Percentiles rank a stretch among this genome's conserved stretches.
Evolutionary conservation across 2,888 invertebrate genomes (phyloP).

Genomic region (Parnassius glacialis): DNA sequence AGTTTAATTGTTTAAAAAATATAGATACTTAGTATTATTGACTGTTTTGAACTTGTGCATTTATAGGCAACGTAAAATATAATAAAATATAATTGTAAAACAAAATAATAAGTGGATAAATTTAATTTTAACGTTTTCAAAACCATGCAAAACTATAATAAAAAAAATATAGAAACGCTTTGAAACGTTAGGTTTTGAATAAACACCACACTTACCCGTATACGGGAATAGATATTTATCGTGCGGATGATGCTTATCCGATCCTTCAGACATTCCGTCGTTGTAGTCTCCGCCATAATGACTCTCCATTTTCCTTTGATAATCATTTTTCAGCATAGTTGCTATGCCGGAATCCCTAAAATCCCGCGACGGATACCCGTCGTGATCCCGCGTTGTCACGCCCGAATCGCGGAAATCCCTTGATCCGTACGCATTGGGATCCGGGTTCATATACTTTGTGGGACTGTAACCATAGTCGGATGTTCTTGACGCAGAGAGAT

Average conservation of each 20-base stretch:
- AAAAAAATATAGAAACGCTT: background rate
- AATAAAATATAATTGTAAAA: background rate
- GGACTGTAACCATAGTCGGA: constrained; percentile 77
- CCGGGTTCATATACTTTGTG: constrained; percentile 65
- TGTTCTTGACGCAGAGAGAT: constrained; percentile 59
- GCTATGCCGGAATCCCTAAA: constrained; percentile 74
- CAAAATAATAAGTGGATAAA: background rate
- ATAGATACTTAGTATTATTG: too few species aligned
- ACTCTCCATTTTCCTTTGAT: constrained; percentile 73
- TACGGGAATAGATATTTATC: constrained; percentile 93
- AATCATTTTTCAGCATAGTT: constrained; percentile 77
- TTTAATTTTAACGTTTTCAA: too few species aligned
- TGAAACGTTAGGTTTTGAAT: too few species aligned
- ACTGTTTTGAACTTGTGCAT: too few species aligned
- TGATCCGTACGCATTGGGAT: constrained; percentile 65
- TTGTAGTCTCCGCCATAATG: constrained; percentile 76
- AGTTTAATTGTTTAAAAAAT: too few species aligned
- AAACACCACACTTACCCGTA: constrained; percentile 78
- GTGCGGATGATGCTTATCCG: constrained; percentile 85
- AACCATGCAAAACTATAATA: constrained; percentile 9
- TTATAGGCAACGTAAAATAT: too few species aligned
- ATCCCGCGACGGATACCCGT: constrained; percentile 68
- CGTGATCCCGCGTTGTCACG: constrained; percentile 65
- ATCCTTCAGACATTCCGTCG: constrained; percentile 85
- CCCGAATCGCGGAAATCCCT: constrained; percentile 63